Evolutionary conservation across 2,888 invertebrate species (phyloP), one percentile per base, ranked within the genome.

Genomic region (Nipponacmea schrenckii): DNA sequence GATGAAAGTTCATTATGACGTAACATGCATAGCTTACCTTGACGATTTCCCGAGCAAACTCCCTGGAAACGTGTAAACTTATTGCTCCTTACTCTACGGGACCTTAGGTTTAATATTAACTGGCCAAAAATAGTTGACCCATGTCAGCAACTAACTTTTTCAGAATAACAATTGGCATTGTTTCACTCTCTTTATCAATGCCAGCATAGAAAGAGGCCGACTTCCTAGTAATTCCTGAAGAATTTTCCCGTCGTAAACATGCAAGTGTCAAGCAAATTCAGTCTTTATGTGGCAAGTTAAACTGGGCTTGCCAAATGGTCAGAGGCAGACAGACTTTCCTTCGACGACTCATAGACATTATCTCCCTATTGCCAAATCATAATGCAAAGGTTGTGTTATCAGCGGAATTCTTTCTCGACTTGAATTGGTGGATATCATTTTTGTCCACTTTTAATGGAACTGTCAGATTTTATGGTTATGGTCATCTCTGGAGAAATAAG

Each of bases 21-120:
- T 44, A 44, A 26, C 39, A 20, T 31, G 39, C 12, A 64, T 64
- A 31, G 39, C 64, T 14, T 64, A 64, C 17, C 64, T 64, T 15
- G 64, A 44, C 24, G 44, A 64, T 44, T 64, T 64, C n/a, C 45
- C 39, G 26, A 44, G n/a, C n/a, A n/a, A n/a, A n/a, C n/a, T n/a
- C n/a, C n/a, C n/a, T n/a, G n/a, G n/a, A n/a, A n/a, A n/a, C n/a
- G n/a, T n/a, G n/a, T n/a, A n/a, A n/a, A n/a, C 48, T 48, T 48
- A 48, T n/a, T 48, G 4, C 48, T 48, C 48, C 48, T 48, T 48
- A 48, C 48, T 17, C 48, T 48, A 48, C 48, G 48, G 17, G n/a
- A 48, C 0, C n/a, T 48, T 5, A n/a, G 48, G 15, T 48, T 48
- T 15, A 48, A 48, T 7, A 48, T 48, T 48, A 15, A n/a, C n/a